phyloP scores from a whole-genome alignment of 1,140 invertebrate genomes.

The Octopus bimaculoides region DNA sequence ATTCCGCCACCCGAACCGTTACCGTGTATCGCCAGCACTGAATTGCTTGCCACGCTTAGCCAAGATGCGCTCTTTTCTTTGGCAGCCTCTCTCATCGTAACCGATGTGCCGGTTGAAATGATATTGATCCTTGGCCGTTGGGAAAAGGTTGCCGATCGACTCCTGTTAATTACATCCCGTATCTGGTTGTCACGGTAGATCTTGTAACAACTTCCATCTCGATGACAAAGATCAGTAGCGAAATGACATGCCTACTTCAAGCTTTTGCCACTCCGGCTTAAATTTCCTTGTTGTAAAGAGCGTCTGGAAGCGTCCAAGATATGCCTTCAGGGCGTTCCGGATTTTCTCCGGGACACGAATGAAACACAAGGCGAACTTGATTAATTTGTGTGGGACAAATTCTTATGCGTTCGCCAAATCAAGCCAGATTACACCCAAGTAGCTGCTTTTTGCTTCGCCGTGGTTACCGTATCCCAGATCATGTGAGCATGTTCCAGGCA shows the following conservation, averaged over 20 bases:
- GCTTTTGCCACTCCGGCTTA: not conserved
- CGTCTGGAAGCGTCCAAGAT: not conserved
- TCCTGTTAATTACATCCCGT: too few relatives aligned
- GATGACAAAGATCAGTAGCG: too few relatives aligned
- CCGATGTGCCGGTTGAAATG: too few relatives aligned
- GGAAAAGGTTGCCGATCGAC: too few relatives aligned
- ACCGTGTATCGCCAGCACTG: too few relatives aligned
- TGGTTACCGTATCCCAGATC: not conserved
- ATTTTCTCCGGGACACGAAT: not conserved
- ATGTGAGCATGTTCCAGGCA: not conserved
- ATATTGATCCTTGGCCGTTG: too few relatives aligned
- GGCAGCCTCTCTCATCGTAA: too few relatives aligned
- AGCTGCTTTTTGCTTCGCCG: not conserved
- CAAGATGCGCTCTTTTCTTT: too few relatives aligned
- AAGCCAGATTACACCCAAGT: not conserved
- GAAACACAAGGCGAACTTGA: not conserved
- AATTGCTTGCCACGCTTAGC: too few relatives aligned
- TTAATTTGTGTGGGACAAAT: not conserved
- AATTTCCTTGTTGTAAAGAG: not conserved
- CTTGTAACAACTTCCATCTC: too few relatives aligned
- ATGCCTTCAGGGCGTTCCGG: not conserved
- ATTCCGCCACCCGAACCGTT: too few relatives aligned
- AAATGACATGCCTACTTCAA: not conserved
- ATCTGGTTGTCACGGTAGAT: too few relatives aligned
- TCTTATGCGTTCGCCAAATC: not conserved